A percentile compares a stretch with the other conserved stretches of the same genome.
phyloP scores from a whole-genome alignment of 1,140 invertebrate species.

The Tyrophagus putrescentiae region DNA sequence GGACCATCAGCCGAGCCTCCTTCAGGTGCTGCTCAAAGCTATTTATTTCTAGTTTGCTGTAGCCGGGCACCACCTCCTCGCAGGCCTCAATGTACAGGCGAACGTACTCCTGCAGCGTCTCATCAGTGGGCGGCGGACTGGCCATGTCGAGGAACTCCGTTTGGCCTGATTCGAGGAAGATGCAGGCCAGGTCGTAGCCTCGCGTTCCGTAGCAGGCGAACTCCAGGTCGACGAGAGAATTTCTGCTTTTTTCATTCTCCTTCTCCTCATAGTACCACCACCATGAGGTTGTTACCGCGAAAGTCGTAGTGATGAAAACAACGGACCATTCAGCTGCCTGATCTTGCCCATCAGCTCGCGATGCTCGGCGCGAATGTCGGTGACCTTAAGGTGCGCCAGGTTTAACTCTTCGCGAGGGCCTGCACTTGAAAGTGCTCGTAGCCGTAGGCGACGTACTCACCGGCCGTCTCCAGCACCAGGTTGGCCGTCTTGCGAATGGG shows the following conservation, averaged over 20 bases:
- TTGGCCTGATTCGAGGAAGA: not conserved
- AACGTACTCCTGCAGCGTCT: no score
- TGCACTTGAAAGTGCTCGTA: not conserved
- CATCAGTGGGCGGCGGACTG: no score
- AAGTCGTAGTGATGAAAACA: not conserved
- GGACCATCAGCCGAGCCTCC: no score
- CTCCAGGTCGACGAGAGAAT: no score
- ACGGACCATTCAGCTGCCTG: not conserved
- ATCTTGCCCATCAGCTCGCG: not conserved
- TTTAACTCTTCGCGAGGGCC: not conserved
- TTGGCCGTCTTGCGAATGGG: not conserved
- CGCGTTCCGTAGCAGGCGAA: not conserved
- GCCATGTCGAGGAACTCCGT: no score
- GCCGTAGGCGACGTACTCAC: not conserved
- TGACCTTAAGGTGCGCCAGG: not conserved
- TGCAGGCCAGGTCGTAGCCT: not conserved
- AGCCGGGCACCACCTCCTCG: no score
- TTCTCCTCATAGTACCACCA: no score
- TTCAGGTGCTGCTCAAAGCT: no score
- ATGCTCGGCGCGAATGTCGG: not conserved
- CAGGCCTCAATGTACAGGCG: no score
- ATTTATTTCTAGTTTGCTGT: no score
- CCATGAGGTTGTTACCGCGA: not conserved
- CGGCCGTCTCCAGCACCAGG: not conserved
- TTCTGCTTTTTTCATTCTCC: no score